Conservation (phyloP, 2,797 vertebrate genomes). For the Picus viridis region DNA sequence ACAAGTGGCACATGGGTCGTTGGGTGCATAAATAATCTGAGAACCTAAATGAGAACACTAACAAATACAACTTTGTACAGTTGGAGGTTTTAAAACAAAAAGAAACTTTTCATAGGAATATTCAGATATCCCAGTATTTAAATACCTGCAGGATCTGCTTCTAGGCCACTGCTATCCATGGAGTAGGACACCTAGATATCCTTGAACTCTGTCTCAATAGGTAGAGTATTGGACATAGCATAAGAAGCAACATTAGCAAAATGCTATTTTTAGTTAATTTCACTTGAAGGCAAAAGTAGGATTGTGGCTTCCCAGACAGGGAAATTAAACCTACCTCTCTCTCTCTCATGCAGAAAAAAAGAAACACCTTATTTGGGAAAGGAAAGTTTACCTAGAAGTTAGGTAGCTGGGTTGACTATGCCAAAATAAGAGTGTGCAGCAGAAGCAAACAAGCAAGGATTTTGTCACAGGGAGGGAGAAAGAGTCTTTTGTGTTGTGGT, state of each 20-base stretch:
- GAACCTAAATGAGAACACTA: not conserved
- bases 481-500: slow-evolving; percentile 24
- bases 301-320: slow-evolving; percentile 2
- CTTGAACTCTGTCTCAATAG: not conserved
- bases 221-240: not conserved
- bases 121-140: not conserved
- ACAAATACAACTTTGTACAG: not conserved
- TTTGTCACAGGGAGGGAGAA: slow-evolving; percentile 19
- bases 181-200: not conserved
- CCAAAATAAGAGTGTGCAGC: slow-evolving; percentile 17
- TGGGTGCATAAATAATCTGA: not conserved
- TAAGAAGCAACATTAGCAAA: slow-evolving; percentile 7
- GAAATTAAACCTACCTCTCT: slow-evolving; percentile 17
- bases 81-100: not conserved
- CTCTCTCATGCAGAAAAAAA: not conserved
- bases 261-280: slow-evolving; percentile 47
- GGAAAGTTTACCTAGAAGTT: not conserved
- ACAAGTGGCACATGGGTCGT: not conserved
- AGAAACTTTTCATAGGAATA: not conserved
- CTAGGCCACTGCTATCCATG: not conserved
- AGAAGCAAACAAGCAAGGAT: not conserved
- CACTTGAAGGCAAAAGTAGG: slow-evolving; percentile 37
- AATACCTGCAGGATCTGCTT: not conserved
- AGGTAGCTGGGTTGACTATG: not conserved
- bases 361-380: not conserved